A percentile compares a stretch with the other conserved stretches of the same genome.
Conservation (phyloP, 2,113 vertebrate genomes). For the Apaloderma vittatum region DNA sequence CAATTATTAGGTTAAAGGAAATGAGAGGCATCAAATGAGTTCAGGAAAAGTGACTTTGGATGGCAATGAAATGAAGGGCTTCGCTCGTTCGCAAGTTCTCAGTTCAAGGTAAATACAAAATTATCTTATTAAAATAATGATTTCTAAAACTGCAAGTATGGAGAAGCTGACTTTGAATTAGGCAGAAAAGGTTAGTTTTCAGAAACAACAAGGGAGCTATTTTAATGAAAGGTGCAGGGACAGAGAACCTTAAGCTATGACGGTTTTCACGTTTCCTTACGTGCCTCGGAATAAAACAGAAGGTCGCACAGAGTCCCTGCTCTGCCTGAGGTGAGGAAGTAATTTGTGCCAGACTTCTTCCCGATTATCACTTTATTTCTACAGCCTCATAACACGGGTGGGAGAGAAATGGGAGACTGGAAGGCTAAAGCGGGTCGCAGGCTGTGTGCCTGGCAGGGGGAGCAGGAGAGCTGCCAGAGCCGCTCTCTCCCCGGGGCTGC, state of each 20-base stretch:
- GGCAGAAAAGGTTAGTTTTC: neutral
- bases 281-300: neutral
- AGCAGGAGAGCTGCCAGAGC: conserved; percentile 7
- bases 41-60: neutral
- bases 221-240: neutral
- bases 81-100: neutral
- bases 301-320: neutral
- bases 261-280: neutral
- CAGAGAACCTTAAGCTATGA: neutral
- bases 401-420: neutral
- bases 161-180: neutral
- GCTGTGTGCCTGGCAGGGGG: conserved; percentile 24
- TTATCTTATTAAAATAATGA: neutral
- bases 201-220: neutral
- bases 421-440: rapidly evolving
- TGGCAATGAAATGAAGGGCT: neutral
- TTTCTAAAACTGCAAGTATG: neutral
- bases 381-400: neutral
- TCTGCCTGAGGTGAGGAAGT: neutral
- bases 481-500: neutral
- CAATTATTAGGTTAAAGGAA: neutral
- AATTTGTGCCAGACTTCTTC: neutral
- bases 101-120: neutral
- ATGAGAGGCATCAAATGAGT: neutral
- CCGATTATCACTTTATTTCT: neutral